Percentiles rank a stretch among this genome's conserved stretches.
These are phyloP conservation scores for Pardalotus punctatus DNA, from an alignment of 2,113 vertebrate species.

Conservation along the genomic window DNA sequence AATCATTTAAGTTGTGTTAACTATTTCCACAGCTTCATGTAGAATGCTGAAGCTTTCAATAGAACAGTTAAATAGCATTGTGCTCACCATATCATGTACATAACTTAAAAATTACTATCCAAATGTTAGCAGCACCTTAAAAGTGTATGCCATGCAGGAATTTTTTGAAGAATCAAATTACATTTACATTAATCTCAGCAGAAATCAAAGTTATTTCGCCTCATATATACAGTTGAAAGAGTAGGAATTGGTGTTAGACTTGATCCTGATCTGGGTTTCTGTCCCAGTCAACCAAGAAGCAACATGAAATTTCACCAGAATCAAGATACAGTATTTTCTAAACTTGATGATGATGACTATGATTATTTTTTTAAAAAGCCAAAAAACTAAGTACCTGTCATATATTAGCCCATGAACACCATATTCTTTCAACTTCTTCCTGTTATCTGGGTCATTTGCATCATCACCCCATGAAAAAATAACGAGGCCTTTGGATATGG, in stretches of 20 bases:
- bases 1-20: background rate
- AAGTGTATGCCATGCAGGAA: background rate
- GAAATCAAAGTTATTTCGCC: background rate
- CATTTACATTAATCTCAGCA: background rate
- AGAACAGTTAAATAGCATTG: background rate
- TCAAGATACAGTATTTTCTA: background rate
- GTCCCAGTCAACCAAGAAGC: background rate
- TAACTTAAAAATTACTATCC: background rate
- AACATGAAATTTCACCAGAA: background rate
- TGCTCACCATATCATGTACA: accelerated
- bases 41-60: background rate
- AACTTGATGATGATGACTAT: background rate
- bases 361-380: background rate
- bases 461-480: slow-evolving; percentile 97
- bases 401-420: slow-evolving; percentile 94
- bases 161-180: background rate
- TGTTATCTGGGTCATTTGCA: slow-evolving; percentile 91
- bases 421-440: slow-evolving; percentile 83
- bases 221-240: background rate
- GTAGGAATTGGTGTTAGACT: background rate
- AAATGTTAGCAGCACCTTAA: background rate
- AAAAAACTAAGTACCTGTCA: slow-evolving; percentile 81
- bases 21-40: background rate
- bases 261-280: background rate
- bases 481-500: slow-evolving; percentile 89